Evolutionary conservation across 2,113 vertebrate species (phyloP).

Genomic region (Tenrec ecaudatus): DNA sequence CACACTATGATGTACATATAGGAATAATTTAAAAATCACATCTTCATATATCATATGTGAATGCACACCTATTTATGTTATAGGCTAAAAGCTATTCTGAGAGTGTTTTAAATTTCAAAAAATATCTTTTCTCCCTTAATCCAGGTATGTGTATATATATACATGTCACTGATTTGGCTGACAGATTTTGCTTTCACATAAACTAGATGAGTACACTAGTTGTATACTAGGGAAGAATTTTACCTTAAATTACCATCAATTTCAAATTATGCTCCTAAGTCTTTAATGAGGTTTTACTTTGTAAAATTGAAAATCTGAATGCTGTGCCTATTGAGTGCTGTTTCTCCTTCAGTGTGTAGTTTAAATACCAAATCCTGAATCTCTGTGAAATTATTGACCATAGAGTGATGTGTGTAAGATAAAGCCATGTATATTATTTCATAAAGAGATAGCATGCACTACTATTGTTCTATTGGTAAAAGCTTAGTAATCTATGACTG

Average conservation of each 20-base stretch:
- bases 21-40: neutral
- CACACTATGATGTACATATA: neutral
- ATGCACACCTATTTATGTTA: neutral
- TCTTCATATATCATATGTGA: neutral
- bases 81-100: neutral
- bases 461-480: neutral
- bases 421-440: slow-evolving; percentile 15
- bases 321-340: neutral
- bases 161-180: slow-evolving; percentile 32
- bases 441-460: neutral
- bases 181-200: neutral
- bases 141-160: neutral
- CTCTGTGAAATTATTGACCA: neutral
- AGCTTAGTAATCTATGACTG: neutral
- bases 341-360: neutral
- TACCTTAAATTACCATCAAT: neutral
- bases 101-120: slow-evolving; percentile 27
- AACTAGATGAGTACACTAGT: neutral
- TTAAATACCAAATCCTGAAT: neutral
- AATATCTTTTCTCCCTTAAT: neutral
- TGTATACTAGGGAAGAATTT: neutral
- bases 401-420: neutral
- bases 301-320: slow-evolving; percentile 14
- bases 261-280: neutral
- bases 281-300: slow-evolving; percentile 15